Conservation (phyloP, 2,797 vertebrate genomes). For the Siniperca scherzeri region DNA sequence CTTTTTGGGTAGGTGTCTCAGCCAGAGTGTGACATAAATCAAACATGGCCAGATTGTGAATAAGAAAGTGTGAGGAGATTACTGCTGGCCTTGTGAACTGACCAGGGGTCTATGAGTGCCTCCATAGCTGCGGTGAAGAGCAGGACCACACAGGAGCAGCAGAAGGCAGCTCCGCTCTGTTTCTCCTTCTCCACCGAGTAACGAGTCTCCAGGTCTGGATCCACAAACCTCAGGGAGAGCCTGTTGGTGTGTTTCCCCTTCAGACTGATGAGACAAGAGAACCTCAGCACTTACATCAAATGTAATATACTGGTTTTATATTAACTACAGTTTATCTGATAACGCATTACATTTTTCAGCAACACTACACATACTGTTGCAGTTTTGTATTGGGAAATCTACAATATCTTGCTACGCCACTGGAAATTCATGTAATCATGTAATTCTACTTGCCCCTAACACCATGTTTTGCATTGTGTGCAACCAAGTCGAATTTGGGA, state of each 20-base stretch:
- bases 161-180: slow-evolving; percentile 96
- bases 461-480: not conserved
- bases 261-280: slow-evolving; percentile 79
- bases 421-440: not conserved
- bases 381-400: not conserved
- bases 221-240: slow-evolving; percentile 94
- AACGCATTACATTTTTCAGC: not conserved
- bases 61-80: not conserved
- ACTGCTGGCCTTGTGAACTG: slow-evolving; percentile 42
- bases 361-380: not conserved
- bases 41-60: not conserved
- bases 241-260: slow-evolving; percentile 94
- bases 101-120: slow-evolving; percentile 93
- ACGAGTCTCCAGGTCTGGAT: slow-evolving; percentile 92
- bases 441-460: not conserved
- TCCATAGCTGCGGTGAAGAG: slow-evolving; percentile 91
- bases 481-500: not conserved
- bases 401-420: not conserved
- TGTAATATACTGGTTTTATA: not conserved
- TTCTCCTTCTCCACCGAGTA: slow-evolving; percentile 98
- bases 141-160: slow-evolving; percentile 94
- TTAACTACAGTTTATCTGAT: not conserved
- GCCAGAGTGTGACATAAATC: not conserved
- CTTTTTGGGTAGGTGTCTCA: not conserved
- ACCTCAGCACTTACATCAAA: not conserved